Conservation (phyloP, 64 coral and sea anemone species). For the Dendrophyllia cribrosa region DNA sequence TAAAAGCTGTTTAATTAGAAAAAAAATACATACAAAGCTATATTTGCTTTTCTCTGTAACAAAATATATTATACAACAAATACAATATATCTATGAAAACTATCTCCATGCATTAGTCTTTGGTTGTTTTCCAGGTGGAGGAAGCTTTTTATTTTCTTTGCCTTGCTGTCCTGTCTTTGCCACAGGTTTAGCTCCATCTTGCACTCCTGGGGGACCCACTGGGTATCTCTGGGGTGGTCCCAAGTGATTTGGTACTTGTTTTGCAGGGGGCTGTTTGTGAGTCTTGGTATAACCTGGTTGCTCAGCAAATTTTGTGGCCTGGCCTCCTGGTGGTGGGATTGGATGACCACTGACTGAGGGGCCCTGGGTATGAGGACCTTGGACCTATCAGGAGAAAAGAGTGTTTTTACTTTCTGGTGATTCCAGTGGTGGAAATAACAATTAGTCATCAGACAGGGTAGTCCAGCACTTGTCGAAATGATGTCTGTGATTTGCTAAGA, state of each 20-base stretch:
- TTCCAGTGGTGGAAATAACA: too few relatives aligned
- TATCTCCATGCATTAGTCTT: constrained; percentile 51
- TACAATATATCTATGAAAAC: background rate
- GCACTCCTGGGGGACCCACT: constrained; percentile 1
- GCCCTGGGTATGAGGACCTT: constrained; percentile 9
- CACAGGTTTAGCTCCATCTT: constrained; percentile 8
- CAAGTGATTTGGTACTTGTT: constrained; percentile 5
- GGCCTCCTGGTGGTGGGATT: constrained; percentile 11
- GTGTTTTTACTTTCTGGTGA: too few relatives aligned
- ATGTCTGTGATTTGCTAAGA: too few relatives aligned
- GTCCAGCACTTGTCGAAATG: too few relatives aligned
- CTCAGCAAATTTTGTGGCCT: constrained; percentile 18
- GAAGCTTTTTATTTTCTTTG: constrained; percentile 33
- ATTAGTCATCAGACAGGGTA: too few relatives aligned
- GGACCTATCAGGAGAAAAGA: background rate
- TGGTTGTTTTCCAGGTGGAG: constrained; percentile 9
- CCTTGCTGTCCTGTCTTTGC: constrained; percentile 3
- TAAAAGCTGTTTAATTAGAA: background rate
- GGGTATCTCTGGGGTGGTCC: constrained; percentile 9
- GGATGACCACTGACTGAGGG: constrained; percentile 33
- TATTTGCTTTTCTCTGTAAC: constrained; percentile 9
- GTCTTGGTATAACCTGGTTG: constrained; percentile 1
- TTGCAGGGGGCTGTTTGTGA: background rate
- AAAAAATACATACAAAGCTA: constrained; percentile 2
- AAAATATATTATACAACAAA: background rate